A percentile compares a stretch with the other conserved stretches of the same genome.
Conservation (phyloP, 2,888 invertebrate species). For the Drosophila suboccidentalis region DNA sequence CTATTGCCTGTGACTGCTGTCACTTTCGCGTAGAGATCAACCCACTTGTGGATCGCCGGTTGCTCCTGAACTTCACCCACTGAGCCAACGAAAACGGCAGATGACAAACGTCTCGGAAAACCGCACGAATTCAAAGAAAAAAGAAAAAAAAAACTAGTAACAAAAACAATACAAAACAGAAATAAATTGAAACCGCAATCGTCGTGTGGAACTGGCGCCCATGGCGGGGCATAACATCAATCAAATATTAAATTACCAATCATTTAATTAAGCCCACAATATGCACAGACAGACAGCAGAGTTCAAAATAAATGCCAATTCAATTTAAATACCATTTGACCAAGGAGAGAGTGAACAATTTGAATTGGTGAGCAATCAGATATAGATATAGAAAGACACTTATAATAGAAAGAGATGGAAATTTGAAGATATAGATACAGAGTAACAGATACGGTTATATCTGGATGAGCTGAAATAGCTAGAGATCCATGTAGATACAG, state of each 20-base stretch:
- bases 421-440: neutral
- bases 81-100: conserved; percentile 11
- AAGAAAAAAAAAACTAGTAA: neutral
- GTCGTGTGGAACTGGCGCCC: conserved; percentile 50
- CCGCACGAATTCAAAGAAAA: conserved; percentile 56
- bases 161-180: conserved; percentile 4
- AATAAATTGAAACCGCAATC: conserved; percentile 71
- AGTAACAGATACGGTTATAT: neutral
- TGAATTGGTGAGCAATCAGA: conserved; percentile 60
- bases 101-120: conserved; percentile 37
- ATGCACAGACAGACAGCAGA: conserved; percentile 66
- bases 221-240: conserved; percentile 71
- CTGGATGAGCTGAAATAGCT: neutral
- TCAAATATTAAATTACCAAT: conserved; percentile 83
- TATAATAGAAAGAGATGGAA: neutral
- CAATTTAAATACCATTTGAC: conserved; percentile 71
- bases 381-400: neutral
- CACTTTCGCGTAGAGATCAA: conserved; percentile 66
- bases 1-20: conserved; percentile 52
- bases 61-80: conserved; percentile 76
- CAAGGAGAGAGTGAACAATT: conserved; percentile 5
- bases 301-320: conserved; percentile 76
- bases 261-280: conserved; percentile 81
- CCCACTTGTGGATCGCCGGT: conserved; percentile 36
- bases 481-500: neutral